Conservation (phyloP, 35 echinoderm and acorn worm genomes). For the Antedon bifida region DNA sequence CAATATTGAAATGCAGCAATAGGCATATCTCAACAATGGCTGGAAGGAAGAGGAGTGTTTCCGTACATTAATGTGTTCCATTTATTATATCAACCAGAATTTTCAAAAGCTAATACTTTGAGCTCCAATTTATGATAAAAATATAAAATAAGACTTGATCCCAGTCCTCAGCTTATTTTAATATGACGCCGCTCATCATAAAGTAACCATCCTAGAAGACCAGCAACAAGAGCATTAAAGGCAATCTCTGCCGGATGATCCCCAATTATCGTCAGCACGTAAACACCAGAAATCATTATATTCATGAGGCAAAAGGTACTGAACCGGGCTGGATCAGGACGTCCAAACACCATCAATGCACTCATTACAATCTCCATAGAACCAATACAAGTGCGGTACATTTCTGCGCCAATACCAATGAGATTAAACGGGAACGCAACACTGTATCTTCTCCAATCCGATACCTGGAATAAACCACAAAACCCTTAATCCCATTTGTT, state of each 20-base stretch:
- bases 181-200: not conserved
- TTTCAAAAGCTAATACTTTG: no score
- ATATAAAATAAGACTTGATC: no score
- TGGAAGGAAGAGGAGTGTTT: no score
- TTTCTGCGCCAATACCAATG: slow-evolving; percentile 31
- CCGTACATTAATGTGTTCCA: no score
- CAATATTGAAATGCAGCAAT: no score
- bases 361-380: slow-evolving; percentile 34
- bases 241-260: not conserved
- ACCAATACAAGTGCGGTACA: slow-evolving; percentile 34
- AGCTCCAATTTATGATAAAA: no score
- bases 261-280: slow-evolving; percentile 14
- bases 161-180: no score
- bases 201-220: not conserved
- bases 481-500: not conserved
- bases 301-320: slow-evolving; percentile 29
- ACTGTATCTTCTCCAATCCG: slow-evolving; percentile 17
- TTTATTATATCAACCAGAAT: no score
- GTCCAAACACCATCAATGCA: slow-evolving; percentile 43
- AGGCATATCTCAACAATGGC: no score
- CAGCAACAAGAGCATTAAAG: not conserved
- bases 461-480: slow-evolving; percentile 15
- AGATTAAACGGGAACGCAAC: slow-evolving; percentile 49
- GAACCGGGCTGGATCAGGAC: slow-evolving; percentile 12
- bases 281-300: slow-evolving; percentile 28